These are phyloP conservation scores for Mionectes macconnelli DNA, from an alignment of 2,113 vertebrate species.

Conservation along the genomic window DNA sequence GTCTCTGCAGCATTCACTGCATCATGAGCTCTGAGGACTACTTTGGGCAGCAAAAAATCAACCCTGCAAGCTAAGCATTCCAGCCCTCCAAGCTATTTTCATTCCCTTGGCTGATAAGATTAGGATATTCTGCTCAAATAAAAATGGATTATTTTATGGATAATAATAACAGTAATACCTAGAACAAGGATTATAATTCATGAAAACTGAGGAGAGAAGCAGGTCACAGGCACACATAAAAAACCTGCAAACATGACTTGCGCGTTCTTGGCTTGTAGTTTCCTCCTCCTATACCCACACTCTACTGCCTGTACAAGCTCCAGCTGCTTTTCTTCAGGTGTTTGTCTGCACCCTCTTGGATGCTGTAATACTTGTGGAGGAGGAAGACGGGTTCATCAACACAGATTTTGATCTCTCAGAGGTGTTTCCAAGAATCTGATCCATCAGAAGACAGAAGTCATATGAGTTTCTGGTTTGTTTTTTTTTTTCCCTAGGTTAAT, in stretches of 20 bases:
- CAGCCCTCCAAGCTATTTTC: background rate
- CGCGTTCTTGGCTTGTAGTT: background rate
- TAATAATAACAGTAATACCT: background rate
- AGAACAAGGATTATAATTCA: background rate
- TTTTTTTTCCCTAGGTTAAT: background rate
- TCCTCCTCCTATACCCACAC: background rate
- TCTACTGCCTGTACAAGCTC: background rate
- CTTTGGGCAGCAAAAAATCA: background rate
- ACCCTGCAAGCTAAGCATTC: background rate
- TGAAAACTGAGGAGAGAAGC: background rate
- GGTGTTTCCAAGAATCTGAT: slow-evolving; percentile 56
- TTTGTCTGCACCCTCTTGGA: background rate
- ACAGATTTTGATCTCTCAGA: slow-evolving; percentile 58
- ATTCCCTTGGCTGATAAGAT: background rate
- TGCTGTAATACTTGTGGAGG: slow-evolving; percentile 13
- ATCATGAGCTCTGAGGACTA: background rate
- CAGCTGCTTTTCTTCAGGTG: background rate
- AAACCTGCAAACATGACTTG: background rate
- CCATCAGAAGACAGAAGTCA: background rate
- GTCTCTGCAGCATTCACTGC: background rate
- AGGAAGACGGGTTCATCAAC: slow-evolving; percentile 42
- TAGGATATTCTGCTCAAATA: background rate
- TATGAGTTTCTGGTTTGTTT: background rate
- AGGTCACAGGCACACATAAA: background rate
- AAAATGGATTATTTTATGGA: background rate